These are phyloP conservation scores for Hylaea fasciaria DNA, from an alignment of 2,888 invertebrate genomes.

Conservation along the genomic window DNA sequence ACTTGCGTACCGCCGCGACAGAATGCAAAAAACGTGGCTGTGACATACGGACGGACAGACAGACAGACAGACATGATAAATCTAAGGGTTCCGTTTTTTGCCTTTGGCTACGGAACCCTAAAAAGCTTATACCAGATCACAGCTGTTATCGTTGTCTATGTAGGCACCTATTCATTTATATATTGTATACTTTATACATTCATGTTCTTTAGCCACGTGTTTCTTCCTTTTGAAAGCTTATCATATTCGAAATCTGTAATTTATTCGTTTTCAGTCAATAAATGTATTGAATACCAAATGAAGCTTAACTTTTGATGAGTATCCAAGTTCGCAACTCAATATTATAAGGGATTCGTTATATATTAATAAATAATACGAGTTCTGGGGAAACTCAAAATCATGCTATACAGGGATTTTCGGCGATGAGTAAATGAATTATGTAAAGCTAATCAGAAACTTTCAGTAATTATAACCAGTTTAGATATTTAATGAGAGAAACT, in stretches of 20 bases:
- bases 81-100: no score
- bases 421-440: conserved; percentile 22
- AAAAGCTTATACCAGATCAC: no score
- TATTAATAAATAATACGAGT: conserved; percentile 17
- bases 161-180: neutral
- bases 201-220: conserved; percentile 1
- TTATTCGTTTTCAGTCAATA: conserved; percentile 19
- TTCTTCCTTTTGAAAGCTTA: conserved; percentile 3
- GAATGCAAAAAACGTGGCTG: conserved; percentile 12
- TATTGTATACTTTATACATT: neutral
- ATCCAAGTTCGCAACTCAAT: conserved; percentile 16
- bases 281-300: conserved; percentile 15
- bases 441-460: conserved; percentile 29
- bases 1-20: conserved; percentile 20
- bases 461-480: conserved; percentile 16
- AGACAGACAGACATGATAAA: no score
- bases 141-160: neutral
- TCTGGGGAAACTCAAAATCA: conserved; percentile 23
- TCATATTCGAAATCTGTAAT: conserved; percentile 15
- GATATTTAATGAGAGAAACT: conserved; percentile 20
- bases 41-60: no score
- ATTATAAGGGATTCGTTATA: conserved; percentile 9
- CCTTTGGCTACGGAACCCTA: no score
- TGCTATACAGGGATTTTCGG: conserved; percentile 16
- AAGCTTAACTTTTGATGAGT: conserved; percentile 17